Conservation (phyloP, 2,113 vertebrate species). For the Dipodomys spectabilis region DNA sequence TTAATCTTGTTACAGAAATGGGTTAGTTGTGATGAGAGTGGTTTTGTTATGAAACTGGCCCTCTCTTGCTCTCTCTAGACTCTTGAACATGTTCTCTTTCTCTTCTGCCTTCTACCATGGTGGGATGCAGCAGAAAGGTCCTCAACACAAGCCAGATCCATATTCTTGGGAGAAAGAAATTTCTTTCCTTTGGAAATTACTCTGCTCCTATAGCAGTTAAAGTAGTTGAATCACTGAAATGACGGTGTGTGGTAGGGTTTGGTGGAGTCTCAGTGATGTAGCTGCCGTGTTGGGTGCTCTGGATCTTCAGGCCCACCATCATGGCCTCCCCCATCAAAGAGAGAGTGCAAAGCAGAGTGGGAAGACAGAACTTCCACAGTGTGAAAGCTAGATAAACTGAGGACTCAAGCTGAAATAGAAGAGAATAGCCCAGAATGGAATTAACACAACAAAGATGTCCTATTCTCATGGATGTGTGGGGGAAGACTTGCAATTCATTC, state of each 20-base stretch:
- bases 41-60: neutral
- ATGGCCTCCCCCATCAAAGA: neutral
- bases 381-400: neutral
- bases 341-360: neutral
- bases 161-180: neutral
- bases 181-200: neutral
- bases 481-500: neutral
- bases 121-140: accelerated
- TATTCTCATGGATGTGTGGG: neutral
- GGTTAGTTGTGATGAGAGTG: neutral
- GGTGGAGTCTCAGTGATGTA: neutral
- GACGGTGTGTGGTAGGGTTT: neutral
- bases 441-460: neutral
- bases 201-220: too few species aligned
- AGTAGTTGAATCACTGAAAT: neutral
- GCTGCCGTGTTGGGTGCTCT: neutral
- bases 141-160: neutral
- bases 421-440: too few species aligned
- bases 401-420: neutral
- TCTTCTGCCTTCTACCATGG: neutral
- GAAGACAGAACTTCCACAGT: neutral
- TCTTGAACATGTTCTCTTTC: too few species aligned
- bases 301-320: too few species aligned
- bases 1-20: neutral
- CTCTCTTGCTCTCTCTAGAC: neutral